Evolutionary conservation across 2,113 vertebrate species (phyloP).

Genomic region (Narcine bancroftii): DNA sequence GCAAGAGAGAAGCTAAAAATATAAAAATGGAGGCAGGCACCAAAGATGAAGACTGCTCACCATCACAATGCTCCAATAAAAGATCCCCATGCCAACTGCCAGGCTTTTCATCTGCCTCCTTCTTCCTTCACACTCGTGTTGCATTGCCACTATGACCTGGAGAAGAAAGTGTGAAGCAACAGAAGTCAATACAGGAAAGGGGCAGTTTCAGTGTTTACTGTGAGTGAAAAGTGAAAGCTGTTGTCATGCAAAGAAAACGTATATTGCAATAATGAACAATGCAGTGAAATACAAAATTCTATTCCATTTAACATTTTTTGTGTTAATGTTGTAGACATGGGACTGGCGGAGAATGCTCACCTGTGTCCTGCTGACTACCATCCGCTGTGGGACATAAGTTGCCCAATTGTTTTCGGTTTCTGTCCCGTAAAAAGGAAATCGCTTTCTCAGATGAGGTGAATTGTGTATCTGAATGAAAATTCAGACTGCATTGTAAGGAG

Average conservation of each 20-base stretch:
- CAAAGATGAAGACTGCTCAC: neutral
- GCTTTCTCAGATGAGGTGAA: constrained; percentile 31
- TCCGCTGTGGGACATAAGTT: neutral
- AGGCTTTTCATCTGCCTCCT: neutral
- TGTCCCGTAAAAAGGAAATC: constrained; percentile 31
- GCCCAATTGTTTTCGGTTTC: neutral
- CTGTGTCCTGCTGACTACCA: constrained; percentile 1
- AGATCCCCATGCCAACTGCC: neutral
- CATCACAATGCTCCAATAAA: neutral
- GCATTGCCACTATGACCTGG: neutral
- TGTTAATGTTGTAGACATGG: neutral
- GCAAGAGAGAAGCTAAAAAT: neutral
- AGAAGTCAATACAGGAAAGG: neutral
- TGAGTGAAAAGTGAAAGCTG: neutral
- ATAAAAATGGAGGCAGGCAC: neutral
- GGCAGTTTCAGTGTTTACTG: neutral
- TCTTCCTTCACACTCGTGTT: neutral
- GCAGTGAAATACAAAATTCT: constrained; percentile 17
- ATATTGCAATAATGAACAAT: neutral
- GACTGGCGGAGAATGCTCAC: constrained; percentile 16
- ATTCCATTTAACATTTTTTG: neutral
- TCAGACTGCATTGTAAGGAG: constrained; percentile 16
- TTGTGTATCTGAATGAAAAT: constrained; percentile 28
- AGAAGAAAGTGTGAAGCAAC: neutral
- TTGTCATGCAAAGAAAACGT: neutral